Conservation (phyloP, 1,140 invertebrate genomes). For the Radopholus similis region DNA sequence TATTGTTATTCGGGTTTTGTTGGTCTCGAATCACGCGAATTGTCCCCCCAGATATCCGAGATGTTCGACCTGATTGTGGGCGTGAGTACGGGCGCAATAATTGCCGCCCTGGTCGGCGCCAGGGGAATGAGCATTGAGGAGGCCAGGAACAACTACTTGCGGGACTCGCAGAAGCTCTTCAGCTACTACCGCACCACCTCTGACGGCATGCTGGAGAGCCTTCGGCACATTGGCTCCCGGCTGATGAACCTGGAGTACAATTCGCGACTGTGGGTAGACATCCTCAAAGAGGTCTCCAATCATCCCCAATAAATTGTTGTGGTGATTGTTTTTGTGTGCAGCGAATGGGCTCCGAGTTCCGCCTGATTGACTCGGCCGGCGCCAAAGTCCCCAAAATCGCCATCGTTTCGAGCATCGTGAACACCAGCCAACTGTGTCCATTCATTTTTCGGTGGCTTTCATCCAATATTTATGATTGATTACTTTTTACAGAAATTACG, state of each 20-base stretch:
- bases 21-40: no score
- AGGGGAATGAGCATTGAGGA: conserved; percentile 46
- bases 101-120: conserved; percentile 61
- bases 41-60: conserved; percentile 53
- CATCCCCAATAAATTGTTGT: not conserved
- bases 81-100: conserved; percentile 75
- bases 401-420: conserved; percentile 67
- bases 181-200: conserved; percentile 60
- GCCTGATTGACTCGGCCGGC: conserved; percentile 39
- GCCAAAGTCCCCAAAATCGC: conserved; percentile 33
- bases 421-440: conserved; percentile 73
- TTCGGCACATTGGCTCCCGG: conserved; percentile 69
- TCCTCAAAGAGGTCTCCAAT: conserved; percentile 66
- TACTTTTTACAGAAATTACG: conserved; percentile 66
- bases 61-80: conserved; percentile 85
- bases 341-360: conserved; percentile 31
- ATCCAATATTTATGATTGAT: conserved; percentile 59
- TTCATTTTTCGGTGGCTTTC: conserved; percentile 72
- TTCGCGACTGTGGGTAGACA: conserved; percentile 76
- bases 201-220: no score
- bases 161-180: conserved; percentile 51
- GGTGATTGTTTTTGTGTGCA: conserved; percentile 18
- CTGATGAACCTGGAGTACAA: conserved; percentile 86
- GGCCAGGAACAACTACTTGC: conserved; percentile 47
- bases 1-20: conserved; percentile 32